phyloP scores from a whole-genome alignment of 1,140 invertebrate genomes.

The Antheraea mylitta region DNA sequence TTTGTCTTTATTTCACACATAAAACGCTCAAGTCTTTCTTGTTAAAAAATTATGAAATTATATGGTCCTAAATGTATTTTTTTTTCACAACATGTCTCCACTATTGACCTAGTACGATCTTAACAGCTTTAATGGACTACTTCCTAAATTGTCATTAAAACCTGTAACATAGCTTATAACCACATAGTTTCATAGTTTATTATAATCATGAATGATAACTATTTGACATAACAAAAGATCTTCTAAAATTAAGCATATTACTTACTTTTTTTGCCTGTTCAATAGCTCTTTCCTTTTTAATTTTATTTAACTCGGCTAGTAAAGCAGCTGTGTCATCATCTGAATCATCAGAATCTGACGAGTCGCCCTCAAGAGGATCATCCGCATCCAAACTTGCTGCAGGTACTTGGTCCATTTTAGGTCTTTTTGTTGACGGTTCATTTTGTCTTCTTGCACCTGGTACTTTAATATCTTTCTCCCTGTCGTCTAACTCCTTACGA shows the following conservation, averaged over 20 bases:
- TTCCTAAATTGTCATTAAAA: too few relatives aligned
- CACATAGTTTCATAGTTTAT: too few relatives aligned
- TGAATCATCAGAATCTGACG: slow-evolving; percentile 91
- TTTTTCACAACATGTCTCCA: too few relatives aligned
- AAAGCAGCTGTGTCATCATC: slow-evolving; percentile 97
- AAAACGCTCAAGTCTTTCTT: too few relatives aligned
- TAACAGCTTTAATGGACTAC: too few relatives aligned
- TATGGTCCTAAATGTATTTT: too few relatives aligned
- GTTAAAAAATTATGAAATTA: too few relatives aligned
- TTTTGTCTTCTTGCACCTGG: slow-evolving; percentile 70
- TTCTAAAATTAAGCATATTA: not conserved
- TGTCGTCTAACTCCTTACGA: slow-evolving; percentile 96
- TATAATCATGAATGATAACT: too few relatives aligned
- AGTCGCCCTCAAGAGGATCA: slow-evolving; percentile 93
- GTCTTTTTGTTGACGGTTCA: slow-evolving; percentile 80
- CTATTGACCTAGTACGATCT: too few relatives aligned
- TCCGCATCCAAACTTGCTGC: slow-evolving; percentile 97
- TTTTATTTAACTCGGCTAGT: slow-evolving; percentile 95
- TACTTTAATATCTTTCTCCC: slow-evolving; percentile 86
- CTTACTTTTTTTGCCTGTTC: slow-evolving; percentile 92
- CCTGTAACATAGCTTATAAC: too few relatives aligned
- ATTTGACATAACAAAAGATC: too few relatives aligned
- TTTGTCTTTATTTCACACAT: too few relatives aligned
- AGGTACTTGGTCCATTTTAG: slow-evolving; percentile 88
- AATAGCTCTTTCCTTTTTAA: slow-evolving; percentile 96